Evolutionary conservation across 2,888 invertebrate species (phyloP).

Genomic region (Pantelozetes paolii): DNA sequence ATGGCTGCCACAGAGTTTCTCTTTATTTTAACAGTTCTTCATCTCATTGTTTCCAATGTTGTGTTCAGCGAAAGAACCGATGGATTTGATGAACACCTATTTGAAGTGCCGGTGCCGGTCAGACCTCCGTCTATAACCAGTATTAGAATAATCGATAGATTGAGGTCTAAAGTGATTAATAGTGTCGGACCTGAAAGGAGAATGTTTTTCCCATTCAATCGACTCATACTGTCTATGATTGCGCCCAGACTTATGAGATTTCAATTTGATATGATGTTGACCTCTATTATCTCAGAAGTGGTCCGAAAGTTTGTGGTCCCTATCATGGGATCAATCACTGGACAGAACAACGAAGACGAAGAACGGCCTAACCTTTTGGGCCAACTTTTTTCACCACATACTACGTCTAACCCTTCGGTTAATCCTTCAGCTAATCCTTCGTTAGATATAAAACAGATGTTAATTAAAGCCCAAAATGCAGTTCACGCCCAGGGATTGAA

Average conservation of each 20-base stretch:
- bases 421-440: slow-evolving; percentile 12
- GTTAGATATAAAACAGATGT: slow-evolving; percentile 35
- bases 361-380: not conserved
- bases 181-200: slow-evolving; percentile 38
- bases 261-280: slow-evolving; percentile 44
- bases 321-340: slow-evolving; percentile 6
- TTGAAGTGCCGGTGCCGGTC: not conserved
- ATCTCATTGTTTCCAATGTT: not conserved
- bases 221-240: slow-evolving; percentile 40
- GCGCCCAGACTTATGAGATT: slow-evolving; percentile 43
- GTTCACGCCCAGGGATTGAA: slow-evolving; percentile 28
- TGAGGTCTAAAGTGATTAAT: slow-evolving; percentile 15
- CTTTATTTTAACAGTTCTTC: not conserved
- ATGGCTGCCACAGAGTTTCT: not conserved
- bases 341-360: not conserved
- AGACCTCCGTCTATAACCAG: slow-evolving; percentile 8
- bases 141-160: not conserved
- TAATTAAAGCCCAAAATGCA: slow-evolving; percentile 37
- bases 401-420: slow-evolving; percentile 7
- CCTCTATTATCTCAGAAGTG: slow-evolving; percentile 41
- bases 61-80: not conserved
- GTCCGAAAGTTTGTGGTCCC: slow-evolving; percentile 42
- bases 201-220: slow-evolving; percentile 42
- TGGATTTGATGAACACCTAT: not conserved
- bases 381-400: not conserved